Base-by-base conservation (phyloP, 2,113 vertebrate genomes). In the Strix aluco region DNA sequence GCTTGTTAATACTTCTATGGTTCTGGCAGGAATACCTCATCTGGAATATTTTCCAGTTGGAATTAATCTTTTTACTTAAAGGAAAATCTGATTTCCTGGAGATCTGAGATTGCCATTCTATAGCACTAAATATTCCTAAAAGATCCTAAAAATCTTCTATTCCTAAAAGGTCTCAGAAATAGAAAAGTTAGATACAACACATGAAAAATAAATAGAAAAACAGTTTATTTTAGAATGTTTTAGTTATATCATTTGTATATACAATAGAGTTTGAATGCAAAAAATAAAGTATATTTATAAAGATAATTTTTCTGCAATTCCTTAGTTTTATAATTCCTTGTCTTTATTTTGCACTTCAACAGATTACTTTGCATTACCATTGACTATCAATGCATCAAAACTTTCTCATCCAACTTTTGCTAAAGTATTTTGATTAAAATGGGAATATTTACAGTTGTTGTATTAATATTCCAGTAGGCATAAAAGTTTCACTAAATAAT, bases 401-500 rank as follows among this genome's bases (percentile, higher is more conserved):
- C 49, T 89, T 96, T 88, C 81, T 84, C 78, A 91, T 71, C 25
- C 75, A 95, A 93, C 20, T 70, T 95, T 97, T 95, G n/a, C 69
- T 95, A 63, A 83, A 94, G 38, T 94, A 95, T 95, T 97, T 97
- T 89, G 97, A 97, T 98, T 98, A 97, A 97, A 98, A 97, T 94
- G 71, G 74, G 61, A 95, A 63, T 97, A 97, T 97, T 98, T 98
- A 96, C 90, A 80, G 82, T 97, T 97, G 95, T 96, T 96, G 96
- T 96, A 95, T 92, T 96, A 94, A 96, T 94, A 97, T 98, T 98
- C 88, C 62, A 97, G 94, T 90, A 94, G 84, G 73, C 58, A 88
- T 96, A 94, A 89, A 97, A 97, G 70, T 97, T 98, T 98, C 97
- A 98, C 93, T 97, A 97, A 97, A 96, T 95, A 96, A 97, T 97